Evolutionary conservation across 2,888 invertebrate species (phyloP), one percentile per base, ranked within the genome.

Genomic region (Neocrepidodera transversa): DNA sequence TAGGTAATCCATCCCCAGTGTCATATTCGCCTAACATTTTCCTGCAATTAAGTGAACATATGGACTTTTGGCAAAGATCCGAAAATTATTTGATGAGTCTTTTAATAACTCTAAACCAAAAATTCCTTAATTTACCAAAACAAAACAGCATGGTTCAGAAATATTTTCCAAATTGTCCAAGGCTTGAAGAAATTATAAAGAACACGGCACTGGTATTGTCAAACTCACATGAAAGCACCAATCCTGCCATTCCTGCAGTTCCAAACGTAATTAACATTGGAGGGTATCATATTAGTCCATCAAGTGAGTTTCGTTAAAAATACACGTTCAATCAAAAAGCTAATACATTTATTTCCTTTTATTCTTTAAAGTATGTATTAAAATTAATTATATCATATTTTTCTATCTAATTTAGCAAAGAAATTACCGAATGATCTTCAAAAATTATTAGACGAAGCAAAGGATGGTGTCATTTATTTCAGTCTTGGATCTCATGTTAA

Each of bases 401-500:
- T 43, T 3, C 6, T 30, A 30, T 23, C 3, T 23, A 23, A 5
- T 23, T 3, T 4, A 2, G 67, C 72, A 1, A 69, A 75, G 60
- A 50, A 64, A 28, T 49, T 77, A 16, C 75, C 76, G 0, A 50
- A 67, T 58, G 83, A 86, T 69, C 70, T 86, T 0, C 79, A 84
- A 74, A 74, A 78, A 10, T 74, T 82, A 53, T 67, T 86, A 52
- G 85, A 86, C 64, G 74, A 76, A n/a, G 80, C 85, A 0, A 78
- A 76, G 53, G 65, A 84, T 47, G 86, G 86, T 6, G 84, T 82
- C 0, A 77, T 86, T 0, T 84, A 84, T 62, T 82, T 86, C 64
- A 85, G 83, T 66, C 82, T 88, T 70, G 87, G 87, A 1, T 84
- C 87, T 0, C 84, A 85, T 62, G 78, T 86, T 0, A 79, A 82